A percentile compares a stretch with the other conserved stretches of the same genome.
Evolutionary conservation across 2,888 invertebrate genomes (phyloP).

Genomic region (Tipula helvola): DNA sequence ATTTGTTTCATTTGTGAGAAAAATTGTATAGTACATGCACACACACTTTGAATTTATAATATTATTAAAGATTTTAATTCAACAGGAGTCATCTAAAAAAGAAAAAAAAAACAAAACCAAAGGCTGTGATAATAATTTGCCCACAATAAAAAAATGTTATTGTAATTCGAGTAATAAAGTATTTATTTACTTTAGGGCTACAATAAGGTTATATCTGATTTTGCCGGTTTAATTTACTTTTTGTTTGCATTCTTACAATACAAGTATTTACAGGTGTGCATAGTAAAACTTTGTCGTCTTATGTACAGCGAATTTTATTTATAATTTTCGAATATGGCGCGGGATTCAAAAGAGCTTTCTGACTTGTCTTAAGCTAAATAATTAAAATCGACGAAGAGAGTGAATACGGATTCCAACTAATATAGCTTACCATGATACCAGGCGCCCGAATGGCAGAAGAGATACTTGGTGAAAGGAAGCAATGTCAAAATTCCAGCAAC

Average conservation of each 20-base stretch:
- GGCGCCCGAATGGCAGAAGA: too few species aligned
- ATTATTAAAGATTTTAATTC: neutral
- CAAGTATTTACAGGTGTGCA: neutral
- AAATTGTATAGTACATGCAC: neutral
- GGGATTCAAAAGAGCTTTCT: too few species aligned
- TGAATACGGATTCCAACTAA: too few species aligned
- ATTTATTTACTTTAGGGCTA: neutral
- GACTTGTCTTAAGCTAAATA: too few species aligned
- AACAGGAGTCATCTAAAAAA: neutral
- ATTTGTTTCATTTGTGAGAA: neutral
- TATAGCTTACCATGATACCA: too few species aligned
- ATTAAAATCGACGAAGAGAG: too few species aligned
- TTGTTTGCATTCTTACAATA: neutral
- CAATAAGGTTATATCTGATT: neutral
- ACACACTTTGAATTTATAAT: neutral
- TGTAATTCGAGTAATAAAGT: neutral
- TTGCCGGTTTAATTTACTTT: neutral
- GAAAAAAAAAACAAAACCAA: neutral
- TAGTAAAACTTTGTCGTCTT: neutral
- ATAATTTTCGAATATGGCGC: too few species aligned
- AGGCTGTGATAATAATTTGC: neutral
- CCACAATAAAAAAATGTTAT: neutral
- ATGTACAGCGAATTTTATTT: too few species aligned
- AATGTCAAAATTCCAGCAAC: too few species aligned
- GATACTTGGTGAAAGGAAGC: too few species aligned